Evolutionary conservation across 2,797 vertebrate species (phyloP).

Genomic region (Lemur catta): DNA sequence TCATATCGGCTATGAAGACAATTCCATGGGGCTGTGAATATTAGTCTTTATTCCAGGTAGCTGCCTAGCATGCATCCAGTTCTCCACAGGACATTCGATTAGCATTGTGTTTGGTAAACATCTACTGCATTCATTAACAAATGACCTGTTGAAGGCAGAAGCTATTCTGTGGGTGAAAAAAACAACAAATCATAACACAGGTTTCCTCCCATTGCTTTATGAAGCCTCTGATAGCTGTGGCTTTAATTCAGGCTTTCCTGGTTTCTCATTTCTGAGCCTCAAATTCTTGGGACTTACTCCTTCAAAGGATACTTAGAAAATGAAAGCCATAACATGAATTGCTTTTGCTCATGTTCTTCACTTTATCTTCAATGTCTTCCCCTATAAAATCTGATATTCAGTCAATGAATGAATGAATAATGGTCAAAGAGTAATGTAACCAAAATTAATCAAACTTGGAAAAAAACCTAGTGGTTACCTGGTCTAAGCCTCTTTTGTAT

Average conservation of each 20-base stretch:
- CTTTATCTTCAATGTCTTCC: background rate
- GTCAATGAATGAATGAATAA: background rate
- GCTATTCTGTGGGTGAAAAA: background rate
- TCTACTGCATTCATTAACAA: conserved; percentile 22
- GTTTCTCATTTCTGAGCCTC: background rate
- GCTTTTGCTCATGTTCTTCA: background rate
- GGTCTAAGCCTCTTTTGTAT: background rate
- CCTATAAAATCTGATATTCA: background rate
- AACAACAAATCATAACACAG: background rate
- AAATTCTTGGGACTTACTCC: background rate
- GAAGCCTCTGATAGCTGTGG: background rate
- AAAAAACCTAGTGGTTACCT: conserved; percentile 12
- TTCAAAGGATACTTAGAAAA: conserved; percentile 32
- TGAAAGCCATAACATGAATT: background rate
- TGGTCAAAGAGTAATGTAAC: background rate
- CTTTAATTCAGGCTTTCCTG: background rate
- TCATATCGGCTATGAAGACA: background rate
- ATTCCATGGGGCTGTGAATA: background rate
- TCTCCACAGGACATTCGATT: background rate
- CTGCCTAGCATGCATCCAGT: background rate
- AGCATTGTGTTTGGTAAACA: background rate
- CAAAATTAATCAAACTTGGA: background rate
- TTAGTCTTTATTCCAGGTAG: background rate
- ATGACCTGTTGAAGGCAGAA: background rate
- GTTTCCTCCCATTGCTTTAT: background rate